A percentile compares a stretch with the other conserved stretches of the same genome.
phyloP scores from a whole-genome alignment of 2,113 vertebrate species.

The Chloroceryle aenea region DNA sequence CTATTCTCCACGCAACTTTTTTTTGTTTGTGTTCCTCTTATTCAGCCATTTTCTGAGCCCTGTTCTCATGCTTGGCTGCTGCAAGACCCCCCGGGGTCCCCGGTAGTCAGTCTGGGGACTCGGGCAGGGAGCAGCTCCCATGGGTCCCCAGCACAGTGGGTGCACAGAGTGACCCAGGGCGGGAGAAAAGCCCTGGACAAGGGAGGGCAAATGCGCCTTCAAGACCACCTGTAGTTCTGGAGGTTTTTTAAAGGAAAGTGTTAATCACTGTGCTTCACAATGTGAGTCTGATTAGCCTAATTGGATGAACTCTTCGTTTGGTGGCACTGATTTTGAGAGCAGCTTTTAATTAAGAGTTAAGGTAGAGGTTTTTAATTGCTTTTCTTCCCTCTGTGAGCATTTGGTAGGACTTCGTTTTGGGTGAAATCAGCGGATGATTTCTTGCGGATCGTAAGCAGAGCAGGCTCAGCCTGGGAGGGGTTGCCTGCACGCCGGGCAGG shows the following conservation, averaged over 20 bases:
- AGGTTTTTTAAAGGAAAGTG: not conserved
- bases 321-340: not conserved
- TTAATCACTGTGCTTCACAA: not conserved
- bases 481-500: too few species aligned
- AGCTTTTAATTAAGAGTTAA: not conserved
- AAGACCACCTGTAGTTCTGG: not conserved
- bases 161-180: accelerated
- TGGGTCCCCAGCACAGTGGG: accelerated
- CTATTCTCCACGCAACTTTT: not conserved
- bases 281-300: not conserved
- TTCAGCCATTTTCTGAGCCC: not conserved
- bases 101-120: accelerated
- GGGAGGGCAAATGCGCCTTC: accelerated
- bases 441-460: not conserved
- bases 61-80: not conserved
- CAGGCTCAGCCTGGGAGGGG: not conserved
- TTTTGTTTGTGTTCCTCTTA: not conserved
- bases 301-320: not conserved
- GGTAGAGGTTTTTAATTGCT: not conserved
- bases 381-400: not conserved
- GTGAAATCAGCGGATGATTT: not conserved
- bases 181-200: accelerated
- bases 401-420: not conserved
- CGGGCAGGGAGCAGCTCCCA: not conserved
- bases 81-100: not conserved